phyloP scores from a whole-genome alignment of 2,113 vertebrate genomes.

The Kryptolebias marmoratus region DNA sequence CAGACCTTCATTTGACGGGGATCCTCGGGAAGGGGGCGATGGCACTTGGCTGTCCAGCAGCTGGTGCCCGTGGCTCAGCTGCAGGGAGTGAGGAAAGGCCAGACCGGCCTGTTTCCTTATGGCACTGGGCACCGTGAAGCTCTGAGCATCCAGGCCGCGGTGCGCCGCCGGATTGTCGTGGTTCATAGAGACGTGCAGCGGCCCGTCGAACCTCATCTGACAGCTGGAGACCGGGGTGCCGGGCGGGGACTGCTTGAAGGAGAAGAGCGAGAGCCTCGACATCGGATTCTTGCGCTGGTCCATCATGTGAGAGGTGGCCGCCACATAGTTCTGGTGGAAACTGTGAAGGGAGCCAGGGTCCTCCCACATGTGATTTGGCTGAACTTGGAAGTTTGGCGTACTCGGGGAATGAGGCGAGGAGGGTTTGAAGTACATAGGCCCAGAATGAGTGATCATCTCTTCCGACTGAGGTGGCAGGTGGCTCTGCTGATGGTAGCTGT shows the following conservation, averaged over 20 bases:
- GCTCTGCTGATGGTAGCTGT: conserved; percentile 95
- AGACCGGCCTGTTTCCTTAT: conserved; percentile 92
- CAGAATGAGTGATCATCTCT: conserved; percentile 94
- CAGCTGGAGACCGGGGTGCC: conserved; percentile 96
- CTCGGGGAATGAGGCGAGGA: conserved; percentile 92
- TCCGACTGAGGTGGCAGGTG: conserved; percentile 92
- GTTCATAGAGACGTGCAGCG: conserved; percentile 93
- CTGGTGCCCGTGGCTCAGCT: conserved; percentile 93
- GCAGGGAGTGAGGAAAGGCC: conserved; percentile 93
- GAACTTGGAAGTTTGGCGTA: conserved; percentile 94
- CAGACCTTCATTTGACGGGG: conserved; percentile 96
- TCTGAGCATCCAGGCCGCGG: conserved; percentile 90
- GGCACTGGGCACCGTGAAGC: conserved; percentile 91
- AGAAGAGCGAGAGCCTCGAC: conserved; percentile 96
- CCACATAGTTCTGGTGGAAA: conserved; percentile 98
- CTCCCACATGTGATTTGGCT: conserved; percentile 95
- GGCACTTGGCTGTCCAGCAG: conserved; percentile 95
- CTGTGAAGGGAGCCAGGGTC: conserved; percentile 95
- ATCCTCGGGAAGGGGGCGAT: conserved; percentile 94
- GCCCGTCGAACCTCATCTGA: conserved; percentile 98
- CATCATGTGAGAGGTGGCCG: conserved; percentile 94
- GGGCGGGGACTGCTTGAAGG: conserved; percentile 97
- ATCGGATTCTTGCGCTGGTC: conserved; percentile 96
- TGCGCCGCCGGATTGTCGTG: conserved; percentile 88
- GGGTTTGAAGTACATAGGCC: conserved; percentile 98